Conservation (phyloP, 1,140 invertebrate species). For the Chironomus striatipennis region DNA sequence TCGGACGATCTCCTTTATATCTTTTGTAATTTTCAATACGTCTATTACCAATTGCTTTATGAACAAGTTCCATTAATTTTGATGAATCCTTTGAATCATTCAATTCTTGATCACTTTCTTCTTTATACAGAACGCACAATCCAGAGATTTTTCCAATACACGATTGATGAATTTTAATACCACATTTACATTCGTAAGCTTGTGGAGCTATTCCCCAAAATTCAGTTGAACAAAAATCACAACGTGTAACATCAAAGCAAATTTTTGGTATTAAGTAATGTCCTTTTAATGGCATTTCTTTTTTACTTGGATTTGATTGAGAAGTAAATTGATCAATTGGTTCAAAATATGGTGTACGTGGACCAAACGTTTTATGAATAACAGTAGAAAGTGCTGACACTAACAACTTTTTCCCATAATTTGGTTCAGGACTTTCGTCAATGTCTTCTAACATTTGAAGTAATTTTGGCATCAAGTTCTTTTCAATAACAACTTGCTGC, state of each 20-base stretch:
- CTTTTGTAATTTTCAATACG: conserved; percentile 1
- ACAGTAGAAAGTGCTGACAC: background rate
- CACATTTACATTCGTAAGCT: background rate
- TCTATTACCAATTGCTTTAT: background rate
- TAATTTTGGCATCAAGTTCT: background rate
- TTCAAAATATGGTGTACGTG: background rate
- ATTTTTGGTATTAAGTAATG: background rate
- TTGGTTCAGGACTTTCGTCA: background rate
- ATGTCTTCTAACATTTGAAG: background rate
- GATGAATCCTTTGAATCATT: background rate
- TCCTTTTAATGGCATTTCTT: background rate
- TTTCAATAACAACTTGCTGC: background rate
- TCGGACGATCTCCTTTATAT: background rate
- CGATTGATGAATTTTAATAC: background rate
- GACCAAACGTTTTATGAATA: background rate
- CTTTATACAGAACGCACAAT: background rate
- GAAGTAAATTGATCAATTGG: background rate
- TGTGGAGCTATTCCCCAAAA: background rate
- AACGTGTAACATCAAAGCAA: background rate
- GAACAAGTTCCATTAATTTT: background rate
- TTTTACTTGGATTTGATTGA: background rate
- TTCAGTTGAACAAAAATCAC: background rate
- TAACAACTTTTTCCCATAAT: background rate
- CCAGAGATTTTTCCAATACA: background rate
- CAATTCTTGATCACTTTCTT: background rate